Evolutionary conservation across 2,113 vertebrate genomes (phyloP).

Genomic region (Dryoscopus gambensis): DNA sequence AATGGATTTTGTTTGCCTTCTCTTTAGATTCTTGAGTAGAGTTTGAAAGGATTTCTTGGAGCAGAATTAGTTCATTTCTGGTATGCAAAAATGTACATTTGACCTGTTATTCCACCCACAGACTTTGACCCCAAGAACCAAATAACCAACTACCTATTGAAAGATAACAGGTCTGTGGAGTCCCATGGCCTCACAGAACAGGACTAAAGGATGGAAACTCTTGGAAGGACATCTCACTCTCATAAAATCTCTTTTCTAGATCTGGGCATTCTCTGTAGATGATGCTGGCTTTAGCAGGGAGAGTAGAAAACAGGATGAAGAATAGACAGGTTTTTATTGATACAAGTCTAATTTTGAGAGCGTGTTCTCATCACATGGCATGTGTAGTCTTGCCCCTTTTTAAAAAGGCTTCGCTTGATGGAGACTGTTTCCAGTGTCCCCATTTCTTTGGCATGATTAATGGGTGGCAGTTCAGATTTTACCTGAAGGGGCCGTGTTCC

Average conservation of each 20-base stretch:
- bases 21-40: not conserved
- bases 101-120: fast-evolving
- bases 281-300: not conserved
- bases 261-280: not conserved
- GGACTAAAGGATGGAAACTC: not conserved
- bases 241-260: not conserved
- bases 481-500: not conserved
- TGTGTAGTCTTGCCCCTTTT: not conserved
- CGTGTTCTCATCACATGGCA: not conserved
- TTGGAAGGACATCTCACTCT: not conserved
- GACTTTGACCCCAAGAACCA: not conserved
- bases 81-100: not conserved
- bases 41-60: not conserved
- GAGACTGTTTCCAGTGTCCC: not conserved
- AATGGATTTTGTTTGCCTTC: not conserved
- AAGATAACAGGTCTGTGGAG: not conserved
- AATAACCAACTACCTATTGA: not conserved
- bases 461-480: not conserved
- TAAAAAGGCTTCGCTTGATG: not conserved
- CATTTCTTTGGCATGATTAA: not conserved
- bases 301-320: not conserved
- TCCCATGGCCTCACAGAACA: not conserved
- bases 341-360: not conserved
- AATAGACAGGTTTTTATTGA: not conserved
- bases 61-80: not conserved